Conservation (phyloP, 2,888 invertebrate species). For the Lithophane ornitopus region DNA sequence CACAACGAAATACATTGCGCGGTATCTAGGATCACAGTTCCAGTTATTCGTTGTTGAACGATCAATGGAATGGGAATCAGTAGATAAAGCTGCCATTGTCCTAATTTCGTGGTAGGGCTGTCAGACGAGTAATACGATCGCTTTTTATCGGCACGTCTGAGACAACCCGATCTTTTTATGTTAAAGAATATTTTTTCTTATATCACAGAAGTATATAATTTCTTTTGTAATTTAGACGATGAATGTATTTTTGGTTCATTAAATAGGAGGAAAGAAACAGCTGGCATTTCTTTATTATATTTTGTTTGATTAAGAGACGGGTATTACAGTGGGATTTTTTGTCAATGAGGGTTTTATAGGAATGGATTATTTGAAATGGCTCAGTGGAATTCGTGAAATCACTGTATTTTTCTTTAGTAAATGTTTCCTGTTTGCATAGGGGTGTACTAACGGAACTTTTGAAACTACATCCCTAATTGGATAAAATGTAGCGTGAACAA, state of each 20-base stretch:
- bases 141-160: constrained; percentile 63
- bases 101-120: constrained; percentile 42
- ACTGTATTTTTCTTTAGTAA: neutral
- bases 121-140: constrained; percentile 67
- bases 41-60: constrained; percentile 1
- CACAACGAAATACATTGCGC: constrained; percentile 40
- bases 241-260: constrained; percentile 62
- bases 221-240: constrained; percentile 63
- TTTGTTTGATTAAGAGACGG: constrained; percentile 34
- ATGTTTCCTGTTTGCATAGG: neutral
- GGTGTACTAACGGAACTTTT: neutral
- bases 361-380: constrained; percentile 8
- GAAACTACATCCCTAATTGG: neutral
- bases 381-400: neutral
- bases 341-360: neutral
- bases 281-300: constrained; percentile 49
- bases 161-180: constrained; percentile 65
- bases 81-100: constrained; percentile 24
- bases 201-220: constrained; percentile 66
- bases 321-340: constrained; percentile 24
- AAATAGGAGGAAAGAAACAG: constrained; percentile 48
- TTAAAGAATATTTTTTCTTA: constrained; percentile 61
- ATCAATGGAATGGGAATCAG: constrained; percentile 40
- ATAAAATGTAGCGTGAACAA: neutral
- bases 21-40: neutral